phyloP scores from a whole-genome alignment of 2,113 vertebrate species.

The Lophura nycthemera region DNA sequence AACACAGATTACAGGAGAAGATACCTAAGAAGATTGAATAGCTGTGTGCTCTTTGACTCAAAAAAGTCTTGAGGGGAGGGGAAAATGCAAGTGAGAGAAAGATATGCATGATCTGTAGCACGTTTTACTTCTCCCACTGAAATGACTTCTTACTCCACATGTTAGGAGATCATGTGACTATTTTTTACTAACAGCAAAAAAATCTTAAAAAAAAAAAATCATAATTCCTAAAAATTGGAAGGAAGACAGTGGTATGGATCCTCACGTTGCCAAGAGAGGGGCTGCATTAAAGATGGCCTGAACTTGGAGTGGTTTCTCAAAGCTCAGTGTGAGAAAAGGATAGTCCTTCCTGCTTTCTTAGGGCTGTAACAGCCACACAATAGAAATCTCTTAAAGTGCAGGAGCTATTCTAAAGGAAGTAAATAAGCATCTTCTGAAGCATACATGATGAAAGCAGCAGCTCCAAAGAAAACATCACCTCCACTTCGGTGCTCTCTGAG shows the following conservation, averaged over 20 bases:
- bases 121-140: background rate
- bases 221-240: background rate
- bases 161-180: background rate
- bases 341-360: background rate
- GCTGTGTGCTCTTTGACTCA: fast-evolving
- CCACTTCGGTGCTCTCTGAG: conserved; percentile 16
- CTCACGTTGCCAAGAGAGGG: background rate
- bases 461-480: conserved; percentile 30
- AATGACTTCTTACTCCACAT: background rate
- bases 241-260: background rate
- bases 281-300: background rate
- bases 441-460: background rate
- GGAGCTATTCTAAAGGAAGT: background rate
- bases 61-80: background rate
- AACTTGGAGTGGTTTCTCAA: background rate
- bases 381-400: background rate
- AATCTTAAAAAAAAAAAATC: too few relatives aligned
- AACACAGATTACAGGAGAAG: background rate
- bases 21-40: background rate
- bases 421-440: conserved; percentile 12
- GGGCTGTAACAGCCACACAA: background rate
- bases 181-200: background rate
- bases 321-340: background rate
- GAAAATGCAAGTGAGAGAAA: background rate
- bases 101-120: background rate